Percentiles rank a stretch among this genome's conserved stretches.
phyloP scores from a whole-genome alignment of 2,113 vertebrate genomes.

The Dipodomys stephensi region DNA sequence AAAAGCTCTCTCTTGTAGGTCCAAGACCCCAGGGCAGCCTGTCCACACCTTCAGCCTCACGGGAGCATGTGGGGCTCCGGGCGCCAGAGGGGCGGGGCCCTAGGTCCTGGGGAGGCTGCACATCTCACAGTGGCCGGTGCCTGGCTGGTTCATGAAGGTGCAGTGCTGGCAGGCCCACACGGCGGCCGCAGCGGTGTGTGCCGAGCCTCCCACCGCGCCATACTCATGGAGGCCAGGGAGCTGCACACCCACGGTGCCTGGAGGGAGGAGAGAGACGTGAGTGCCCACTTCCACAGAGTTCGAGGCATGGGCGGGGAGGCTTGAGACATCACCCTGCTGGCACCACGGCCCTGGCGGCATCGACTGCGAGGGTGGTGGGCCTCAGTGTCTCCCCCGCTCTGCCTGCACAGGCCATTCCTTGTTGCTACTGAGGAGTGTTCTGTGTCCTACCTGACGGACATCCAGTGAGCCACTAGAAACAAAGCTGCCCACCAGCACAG shows the following conservation, averaged over 20 bases:
- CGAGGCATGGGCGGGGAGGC: too few species aligned
- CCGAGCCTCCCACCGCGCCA: conserved; percentile 91
- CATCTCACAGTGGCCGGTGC: conserved; percentile 98
- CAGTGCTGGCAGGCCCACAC: conserved; percentile 99
- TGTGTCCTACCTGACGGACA: not conserved
- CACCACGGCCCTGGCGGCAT: not conserved
- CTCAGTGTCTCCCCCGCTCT: not conserved
- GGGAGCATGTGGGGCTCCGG: not conserved
- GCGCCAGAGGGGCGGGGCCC: not conserved
- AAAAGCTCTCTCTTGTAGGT: conserved; percentile 17
- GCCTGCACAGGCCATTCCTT: not conserved
- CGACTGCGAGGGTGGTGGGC: not conserved
- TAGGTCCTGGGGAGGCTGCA: conserved; percentile 97
- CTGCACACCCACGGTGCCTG: conserved; percentile 96
- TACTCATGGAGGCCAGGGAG: conserved; percentile 93
- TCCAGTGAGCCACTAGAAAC: not conserved
- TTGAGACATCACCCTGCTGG: too few species aligned
- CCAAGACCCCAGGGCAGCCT: conserved; percentile 27
- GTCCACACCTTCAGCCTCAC: not conserved
- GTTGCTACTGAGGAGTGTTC: not conserved
- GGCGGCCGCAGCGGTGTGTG: conserved; percentile 87
- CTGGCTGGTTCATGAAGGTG: conserved; percentile 99
- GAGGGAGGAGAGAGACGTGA: rapidly evolving
- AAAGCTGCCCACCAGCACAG: not conserved
- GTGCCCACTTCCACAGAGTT: rapidly evolving